phyloP scores from a whole-genome alignment of 2,113 vertebrate species.

The Megaceryle maxima region DNA sequence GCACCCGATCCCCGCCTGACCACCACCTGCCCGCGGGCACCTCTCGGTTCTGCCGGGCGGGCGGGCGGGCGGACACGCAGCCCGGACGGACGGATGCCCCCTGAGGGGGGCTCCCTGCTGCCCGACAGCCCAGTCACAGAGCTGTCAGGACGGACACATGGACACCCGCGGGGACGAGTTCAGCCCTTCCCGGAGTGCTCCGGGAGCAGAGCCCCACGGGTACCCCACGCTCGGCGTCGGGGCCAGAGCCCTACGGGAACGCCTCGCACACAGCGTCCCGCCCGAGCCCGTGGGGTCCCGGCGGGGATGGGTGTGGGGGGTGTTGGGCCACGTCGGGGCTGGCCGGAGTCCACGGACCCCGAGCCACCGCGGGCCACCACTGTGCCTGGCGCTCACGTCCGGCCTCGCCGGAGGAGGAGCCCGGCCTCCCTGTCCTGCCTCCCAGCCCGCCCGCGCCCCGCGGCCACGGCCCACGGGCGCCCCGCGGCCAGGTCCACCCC shows the following conservation, averaged over 20 bases:
- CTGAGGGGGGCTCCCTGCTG: background rate
- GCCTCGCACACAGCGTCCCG: background rate
- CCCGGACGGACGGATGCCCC: background rate
- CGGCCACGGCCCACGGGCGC: background rate
- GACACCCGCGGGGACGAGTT: background rate
- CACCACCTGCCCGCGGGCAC: background rate
- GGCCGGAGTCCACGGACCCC: background rate
- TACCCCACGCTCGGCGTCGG: background rate
- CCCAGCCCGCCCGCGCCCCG: background rate
- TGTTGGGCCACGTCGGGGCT: background rate
- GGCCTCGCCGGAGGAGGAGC: conserved; percentile 32
- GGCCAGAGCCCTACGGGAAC: background rate
- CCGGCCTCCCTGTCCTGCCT: background rate
- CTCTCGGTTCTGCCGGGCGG: background rate
- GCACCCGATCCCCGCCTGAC: background rate
- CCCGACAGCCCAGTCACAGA: background rate
- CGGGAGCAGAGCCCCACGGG: background rate
- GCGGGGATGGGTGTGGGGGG: background rate
- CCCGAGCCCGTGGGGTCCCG: too few species aligned
- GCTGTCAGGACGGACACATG: conserved; percentile 4
- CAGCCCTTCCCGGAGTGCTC: background rate
- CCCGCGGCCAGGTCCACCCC: background rate
- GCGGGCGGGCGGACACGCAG: background rate
- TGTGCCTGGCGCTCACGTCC: background rate
- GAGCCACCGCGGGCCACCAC: background rate